Percentiles rank a stretch among this genome's conserved stretches.
Conservation (phyloP, 2,888 invertebrate genomes). For the Amphimallon solstitiale region DNA sequence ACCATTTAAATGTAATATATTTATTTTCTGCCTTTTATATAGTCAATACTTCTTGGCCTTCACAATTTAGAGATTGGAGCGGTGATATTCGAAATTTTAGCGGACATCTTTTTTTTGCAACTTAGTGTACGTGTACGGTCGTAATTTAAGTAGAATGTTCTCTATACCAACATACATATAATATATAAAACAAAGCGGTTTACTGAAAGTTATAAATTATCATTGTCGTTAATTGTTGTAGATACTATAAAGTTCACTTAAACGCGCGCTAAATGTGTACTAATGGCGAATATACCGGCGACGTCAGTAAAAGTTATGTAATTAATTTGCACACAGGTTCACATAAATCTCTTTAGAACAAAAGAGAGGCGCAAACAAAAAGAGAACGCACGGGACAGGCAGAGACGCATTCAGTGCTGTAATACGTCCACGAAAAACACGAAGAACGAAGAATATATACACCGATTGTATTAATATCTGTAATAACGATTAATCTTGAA, state of each 20-base stretch:
- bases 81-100: too few species aligned
- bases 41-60: too few species aligned
- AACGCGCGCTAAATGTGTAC: constrained; percentile 43
- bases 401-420: constrained; percentile 15
- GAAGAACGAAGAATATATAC: constrained; percentile 27
- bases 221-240: constrained; percentile 31
- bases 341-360: constrained; percentile 50
- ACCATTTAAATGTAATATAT: too few species aligned
- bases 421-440: constrained; percentile 20
- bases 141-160: too few species aligned
- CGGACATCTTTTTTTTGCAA: too few species aligned
- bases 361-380: constrained; percentile 45
- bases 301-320: constrained; percentile 49
- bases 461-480: constrained; percentile 21
- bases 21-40: too few species aligned
- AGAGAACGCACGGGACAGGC: constrained; percentile 28
- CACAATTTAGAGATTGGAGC: too few species aligned
- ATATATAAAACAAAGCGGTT: background rate
- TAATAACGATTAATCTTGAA: constrained; percentile 31
- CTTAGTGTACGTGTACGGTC: too few species aligned
- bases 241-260: constrained; percentile 43
- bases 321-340: constrained; percentile 52
- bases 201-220: constrained; percentile 30
- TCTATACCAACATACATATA: too few species aligned
- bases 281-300: constrained; percentile 43